Evolutionary conservation across 2,113 vertebrate species (phyloP).

Genomic region (Alaudala cheleensis): DNA sequence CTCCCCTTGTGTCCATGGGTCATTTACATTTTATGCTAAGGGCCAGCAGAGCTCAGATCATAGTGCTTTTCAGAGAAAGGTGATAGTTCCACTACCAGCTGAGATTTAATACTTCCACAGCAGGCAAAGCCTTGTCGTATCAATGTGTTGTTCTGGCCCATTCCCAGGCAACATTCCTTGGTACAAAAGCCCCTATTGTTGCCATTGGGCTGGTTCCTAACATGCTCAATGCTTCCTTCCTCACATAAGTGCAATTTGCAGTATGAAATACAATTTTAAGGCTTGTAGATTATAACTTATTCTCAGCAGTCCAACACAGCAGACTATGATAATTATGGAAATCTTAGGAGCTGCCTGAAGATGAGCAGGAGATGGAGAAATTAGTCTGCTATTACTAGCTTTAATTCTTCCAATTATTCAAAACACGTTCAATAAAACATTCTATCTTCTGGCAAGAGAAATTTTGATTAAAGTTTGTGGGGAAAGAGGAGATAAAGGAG

Average conservation of each 20-base stretch:
- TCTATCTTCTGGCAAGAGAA: background rate
- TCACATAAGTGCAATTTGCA: background rate
- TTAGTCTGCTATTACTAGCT: background rate
- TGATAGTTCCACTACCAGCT: slow-evolving; percentile 11
- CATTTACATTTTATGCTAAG: background rate
- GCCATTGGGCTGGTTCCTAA: background rate
- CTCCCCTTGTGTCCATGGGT: background rate
- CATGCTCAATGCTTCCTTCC: background rate
- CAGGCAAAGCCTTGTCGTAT: background rate
- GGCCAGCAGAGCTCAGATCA: background rate
- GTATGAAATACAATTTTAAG: background rate
- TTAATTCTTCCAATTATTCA: background rate
- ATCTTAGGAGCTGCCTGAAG: background rate
- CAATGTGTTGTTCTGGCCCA: slow-evolving; percentile 19
- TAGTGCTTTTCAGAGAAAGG: slow-evolving; percentile 7
- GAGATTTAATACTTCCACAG: slow-evolving; percentile 52
- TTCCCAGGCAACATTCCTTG: background rate
- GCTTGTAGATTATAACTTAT: background rate
- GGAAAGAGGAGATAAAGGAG: background rate
- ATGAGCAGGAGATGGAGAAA: background rate
- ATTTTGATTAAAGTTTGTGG: background rate
- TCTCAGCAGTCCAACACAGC: background rate
- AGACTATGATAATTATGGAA: background rate
- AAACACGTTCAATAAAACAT: background rate
- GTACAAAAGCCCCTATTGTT: slow-evolving; percentile 41